These are phyloP conservation scores for Calcarius lapponicus DNA, from an alignment of 2,797 vertebrate species.

Conservation along the genomic window DNA sequence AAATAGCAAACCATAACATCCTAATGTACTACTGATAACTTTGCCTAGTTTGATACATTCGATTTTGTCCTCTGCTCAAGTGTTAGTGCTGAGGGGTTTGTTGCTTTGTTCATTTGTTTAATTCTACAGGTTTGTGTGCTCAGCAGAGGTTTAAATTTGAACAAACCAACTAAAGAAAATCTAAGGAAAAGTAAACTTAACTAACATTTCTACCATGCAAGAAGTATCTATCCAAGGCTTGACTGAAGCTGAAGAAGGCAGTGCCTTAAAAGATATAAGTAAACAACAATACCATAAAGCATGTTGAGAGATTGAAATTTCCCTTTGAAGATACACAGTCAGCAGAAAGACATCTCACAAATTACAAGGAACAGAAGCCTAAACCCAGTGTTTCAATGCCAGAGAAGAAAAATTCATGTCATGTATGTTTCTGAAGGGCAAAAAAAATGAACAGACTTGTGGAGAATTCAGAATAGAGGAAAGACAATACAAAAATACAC, in stretches of 20 bases:
- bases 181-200: not conserved
- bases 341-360: not conserved
- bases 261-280: not conserved
- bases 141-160: not conserved
- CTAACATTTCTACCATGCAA: not conserved
- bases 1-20: not conserved
- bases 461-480: not conserved
- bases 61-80: not conserved
- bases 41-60: not conserved
- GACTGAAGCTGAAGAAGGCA: not conserved
- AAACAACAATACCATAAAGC: not conserved
- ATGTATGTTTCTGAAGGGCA: not conserved
- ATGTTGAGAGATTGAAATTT: not conserved
- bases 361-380: not conserved
- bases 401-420: not conserved
- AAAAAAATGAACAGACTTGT: not conserved
- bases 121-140: not conserved
- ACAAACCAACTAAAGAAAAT: not conserved
- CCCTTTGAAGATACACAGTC: not conserved
- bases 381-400: not conserved
- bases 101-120: not conserved
- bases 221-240: not conserved
- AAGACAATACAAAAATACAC: not conserved
- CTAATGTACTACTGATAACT: not conserved
- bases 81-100: rapidly evolving